These are phyloP conservation scores for Calephelis perditalis DNA, from an alignment of 2,888 invertebrate species.

Conservation along the genomic window DNA sequence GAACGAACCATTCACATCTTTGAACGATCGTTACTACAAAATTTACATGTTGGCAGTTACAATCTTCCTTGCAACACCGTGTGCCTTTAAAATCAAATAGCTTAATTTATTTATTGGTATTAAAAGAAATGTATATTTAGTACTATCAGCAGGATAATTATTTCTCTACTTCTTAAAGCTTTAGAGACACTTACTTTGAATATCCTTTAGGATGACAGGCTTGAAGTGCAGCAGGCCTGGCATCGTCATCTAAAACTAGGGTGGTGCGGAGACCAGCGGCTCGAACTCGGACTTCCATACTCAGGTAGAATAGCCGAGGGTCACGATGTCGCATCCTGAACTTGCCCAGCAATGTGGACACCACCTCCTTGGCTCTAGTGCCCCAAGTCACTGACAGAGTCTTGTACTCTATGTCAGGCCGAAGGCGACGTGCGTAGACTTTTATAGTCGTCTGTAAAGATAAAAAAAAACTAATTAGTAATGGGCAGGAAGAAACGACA, in stretches of 20 bases:
- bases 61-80: no score
- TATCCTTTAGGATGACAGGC: constrained; percentile 96
- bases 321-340: constrained; percentile 95
- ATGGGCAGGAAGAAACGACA: no score
- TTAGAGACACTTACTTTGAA: constrained; percentile 82
- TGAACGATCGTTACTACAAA: no score
- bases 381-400: constrained; percentile 93
- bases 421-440: constrained; percentile 92
- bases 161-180: no score
- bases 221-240: constrained; percentile 93
- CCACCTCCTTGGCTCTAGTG: constrained; percentile 92
- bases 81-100: no score
- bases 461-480: constrained; percentile 7
- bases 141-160: no score
- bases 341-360: constrained; percentile 90
- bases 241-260: constrained; percentile 90
- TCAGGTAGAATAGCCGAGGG: constrained; percentile 93
- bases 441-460: constrained; percentile 90
- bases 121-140: no score
- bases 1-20: no score
- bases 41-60: no score
- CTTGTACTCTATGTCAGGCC: constrained; percentile 97
- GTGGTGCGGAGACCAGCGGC: constrained; percentile 90
- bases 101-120: no score
- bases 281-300: constrained; percentile 95